phyloP scores from a whole-genome alignment of 2,888 invertebrate genomes.

The Nomada hirtipes region DNA sequence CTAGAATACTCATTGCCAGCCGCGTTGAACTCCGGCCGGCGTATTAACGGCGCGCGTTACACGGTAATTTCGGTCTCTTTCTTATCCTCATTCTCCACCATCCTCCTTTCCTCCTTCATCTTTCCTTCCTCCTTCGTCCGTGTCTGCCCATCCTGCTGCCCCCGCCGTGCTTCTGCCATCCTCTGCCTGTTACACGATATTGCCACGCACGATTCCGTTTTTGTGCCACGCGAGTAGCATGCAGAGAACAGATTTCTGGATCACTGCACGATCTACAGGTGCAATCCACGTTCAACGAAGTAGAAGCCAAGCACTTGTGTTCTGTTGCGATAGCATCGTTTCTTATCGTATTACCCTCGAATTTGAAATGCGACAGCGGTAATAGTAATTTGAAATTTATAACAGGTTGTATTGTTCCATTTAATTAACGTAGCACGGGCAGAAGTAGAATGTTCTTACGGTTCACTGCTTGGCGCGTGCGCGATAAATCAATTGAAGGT shows the following conservation, averaged over 20 bases:
- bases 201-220: conserved; percentile 41
- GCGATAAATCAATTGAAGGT: too few relatives aligned
- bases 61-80: conserved; percentile 34
- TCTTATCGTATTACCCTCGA: not conserved
- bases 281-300: not conserved
- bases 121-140: not conserved
- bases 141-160: not conserved
- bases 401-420: too few relatives aligned
- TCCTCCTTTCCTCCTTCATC: not conserved
- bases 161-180: not conserved
- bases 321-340: not conserved
- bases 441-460: too few relatives aligned
- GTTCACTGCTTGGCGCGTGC: too few relatives aligned
- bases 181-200: conserved; percentile 3
- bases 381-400: not conserved
- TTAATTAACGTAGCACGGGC: too few relatives aligned
- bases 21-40: conserved; percentile 12
- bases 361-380: not conserved
- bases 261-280: conserved; percentile 6
- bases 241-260: conserved; percentile 34
- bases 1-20: conserved; percentile 40
- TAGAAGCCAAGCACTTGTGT: conserved; percentile 19
- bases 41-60: conserved; percentile 36
- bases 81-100: not conserved
- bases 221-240: conserved; percentile 18